A percentile compares a stretch with the other conserved stretches of the same genome.
These are phyloP conservation scores for Butorides virescens DNA, from an alignment of 2,113 vertebrate species.

Conservation along the genomic window DNA sequence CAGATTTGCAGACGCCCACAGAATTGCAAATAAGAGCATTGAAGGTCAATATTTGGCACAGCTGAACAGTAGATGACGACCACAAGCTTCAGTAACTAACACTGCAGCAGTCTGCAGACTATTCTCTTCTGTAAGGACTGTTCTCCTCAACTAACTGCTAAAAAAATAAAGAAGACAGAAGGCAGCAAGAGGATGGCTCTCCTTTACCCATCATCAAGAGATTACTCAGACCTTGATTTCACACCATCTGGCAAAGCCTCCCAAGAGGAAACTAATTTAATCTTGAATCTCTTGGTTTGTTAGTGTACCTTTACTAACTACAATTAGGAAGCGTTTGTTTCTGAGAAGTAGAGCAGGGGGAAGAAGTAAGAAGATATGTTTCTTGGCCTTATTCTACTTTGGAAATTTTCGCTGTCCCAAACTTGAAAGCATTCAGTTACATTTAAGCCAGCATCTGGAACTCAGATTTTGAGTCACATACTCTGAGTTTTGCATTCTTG, in stretches of 20 bases:
- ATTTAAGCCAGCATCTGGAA: not conserved
- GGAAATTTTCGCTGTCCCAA: not conserved
- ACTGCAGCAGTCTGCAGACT: not conserved
- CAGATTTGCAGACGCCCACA: not conserved
- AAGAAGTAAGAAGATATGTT: not conserved
- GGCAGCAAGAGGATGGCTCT: not conserved
- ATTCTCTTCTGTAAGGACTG: not conserved
- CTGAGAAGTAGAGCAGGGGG: not conserved
- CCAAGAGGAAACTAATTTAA: not conserved
- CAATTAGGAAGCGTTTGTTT: not conserved
- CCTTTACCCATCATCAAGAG: not conserved
- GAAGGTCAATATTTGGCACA: not conserved
- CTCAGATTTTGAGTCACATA: not conserved
- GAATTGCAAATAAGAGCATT: not conserved
- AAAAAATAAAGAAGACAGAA: not conserved
- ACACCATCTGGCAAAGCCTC: not conserved
- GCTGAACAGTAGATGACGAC: not conserved
- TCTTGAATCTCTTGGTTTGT: not conserved
- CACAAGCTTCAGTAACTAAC: not conserved
- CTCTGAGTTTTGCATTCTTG: not conserved
- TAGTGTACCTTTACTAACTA: not conserved
- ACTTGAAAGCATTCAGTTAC: not conserved
- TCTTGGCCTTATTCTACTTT: not conserved
- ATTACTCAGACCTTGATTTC: not conserved
- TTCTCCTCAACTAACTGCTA: not conserved